Evolutionary conservation across 2,888 invertebrate species (phyloP).

Genomic region (Agrochola lota): DNA sequence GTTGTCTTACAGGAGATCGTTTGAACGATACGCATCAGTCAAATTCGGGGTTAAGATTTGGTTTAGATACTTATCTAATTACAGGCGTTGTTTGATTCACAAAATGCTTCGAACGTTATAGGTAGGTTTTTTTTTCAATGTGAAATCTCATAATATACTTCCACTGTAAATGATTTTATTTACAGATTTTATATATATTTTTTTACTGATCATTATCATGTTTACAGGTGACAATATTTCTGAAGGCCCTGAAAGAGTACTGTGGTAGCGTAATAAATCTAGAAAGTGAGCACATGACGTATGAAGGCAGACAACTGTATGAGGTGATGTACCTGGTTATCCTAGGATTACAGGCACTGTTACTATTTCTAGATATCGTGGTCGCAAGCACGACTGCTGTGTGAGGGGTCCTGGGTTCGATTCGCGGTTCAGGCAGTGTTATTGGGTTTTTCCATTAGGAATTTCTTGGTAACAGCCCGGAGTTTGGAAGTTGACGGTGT

Average conservation of each 20-base stretch:
- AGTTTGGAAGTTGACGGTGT: no score
- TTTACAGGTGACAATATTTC: conserved; percentile 80
- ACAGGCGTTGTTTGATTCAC: neutral
- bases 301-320: conserved; percentile 79
- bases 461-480: no score
- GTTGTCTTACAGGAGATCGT: neutral
- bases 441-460: no score
- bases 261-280: conserved; percentile 74
- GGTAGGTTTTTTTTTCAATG: neutral
- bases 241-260: conserved; percentile 78
- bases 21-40: neutral
- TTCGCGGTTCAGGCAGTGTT: no score
- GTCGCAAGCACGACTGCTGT: no score
- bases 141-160: no score
- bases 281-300: conserved; percentile 66
- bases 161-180: neutral
- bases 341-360: neutral
- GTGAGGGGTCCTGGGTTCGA: no score
- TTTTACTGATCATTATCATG: neutral
- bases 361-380: neutral
- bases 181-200: neutral
- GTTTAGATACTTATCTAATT: neutral
- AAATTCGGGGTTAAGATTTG: neutral
- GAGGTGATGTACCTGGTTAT: conserved; percentile 73
- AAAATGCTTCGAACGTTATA: neutral